These are phyloP conservation scores for Drosophila hamatofila DNA, from an alignment of 2,888 invertebrate genomes.

Conservation along the genomic window DNA sequence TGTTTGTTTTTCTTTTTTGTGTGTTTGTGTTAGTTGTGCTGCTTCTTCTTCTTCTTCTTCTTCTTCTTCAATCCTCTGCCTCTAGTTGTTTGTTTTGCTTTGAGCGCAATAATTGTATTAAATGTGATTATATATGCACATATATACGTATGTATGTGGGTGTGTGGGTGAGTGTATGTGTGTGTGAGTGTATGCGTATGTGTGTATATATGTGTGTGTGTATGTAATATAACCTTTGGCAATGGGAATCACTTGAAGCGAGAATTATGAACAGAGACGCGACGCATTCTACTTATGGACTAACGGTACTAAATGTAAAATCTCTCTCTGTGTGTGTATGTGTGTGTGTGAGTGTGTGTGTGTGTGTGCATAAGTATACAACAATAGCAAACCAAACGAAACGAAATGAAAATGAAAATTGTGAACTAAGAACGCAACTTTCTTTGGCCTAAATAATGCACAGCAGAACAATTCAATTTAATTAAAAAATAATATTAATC, in stretches of 20 bases:
- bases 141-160: background rate
- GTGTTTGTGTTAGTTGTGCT: constrained; percentile 21
- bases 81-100: constrained; percentile 11
- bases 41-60: constrained; percentile 1
- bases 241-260: constrained; percentile 34
- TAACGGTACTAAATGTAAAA: constrained; percentile 8
- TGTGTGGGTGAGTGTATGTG: background rate
- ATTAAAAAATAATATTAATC: constrained; percentile 5
- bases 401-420: constrained; percentile 8
- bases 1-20: background rate
- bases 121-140: constrained; percentile 17
- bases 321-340: background rate
- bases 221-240: constrained; percentile 18
- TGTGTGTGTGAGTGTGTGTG: background rate
- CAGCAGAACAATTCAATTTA: constrained; percentile 30
- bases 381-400: constrained; percentile 28
- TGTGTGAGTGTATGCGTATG: background rate
- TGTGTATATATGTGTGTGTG: background rate
- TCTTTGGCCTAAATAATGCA: constrained; percentile 22
- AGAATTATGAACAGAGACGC: constrained; percentile 25
- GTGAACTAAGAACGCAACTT: constrained; percentile 9
- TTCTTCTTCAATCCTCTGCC: background rate
- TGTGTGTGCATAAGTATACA: constrained; percentile 23
- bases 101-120: constrained; percentile 48
- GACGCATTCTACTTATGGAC: constrained; percentile 44